Evolutionary conservation across 2,797 vertebrate genomes (phyloP), one percentile per base, ranked within the genome.

Genomic region (Glyptemys insculpta): DNA sequence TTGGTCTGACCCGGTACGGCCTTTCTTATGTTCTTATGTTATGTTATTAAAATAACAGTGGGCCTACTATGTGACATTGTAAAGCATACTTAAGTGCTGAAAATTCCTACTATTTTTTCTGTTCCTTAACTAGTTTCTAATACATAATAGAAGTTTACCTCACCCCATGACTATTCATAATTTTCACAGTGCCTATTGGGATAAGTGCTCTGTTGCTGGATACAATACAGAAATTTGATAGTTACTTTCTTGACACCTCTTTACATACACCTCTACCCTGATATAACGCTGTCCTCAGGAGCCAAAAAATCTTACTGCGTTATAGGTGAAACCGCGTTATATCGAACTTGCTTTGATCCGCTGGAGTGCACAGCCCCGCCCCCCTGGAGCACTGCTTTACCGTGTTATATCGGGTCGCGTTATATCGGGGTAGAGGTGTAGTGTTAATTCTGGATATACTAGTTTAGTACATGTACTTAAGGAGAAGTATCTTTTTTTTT

Each of bases 401-500:
- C 9, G 47, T 3, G 9, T 47, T 47, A 47, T 47, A 47, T 47
- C 47, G 8, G 47, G 9, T 47, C 47, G 47, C 9, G 47, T 47
- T 47, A 9, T 47, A 47, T 47, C 47, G 9, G 47, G 47, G 9
- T 47, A 47, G 3, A 47, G 47, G 8, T 47, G 47, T 47, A 59
- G 74, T 56, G 8, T 82, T 74, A 87, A 1, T 12, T 6, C 16
- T 90, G 87, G 23, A 31, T 56, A 9, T 88, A 41, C 83, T 90
- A 19, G 68, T 95, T 87, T 79, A 86, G 81, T 93, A 23, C 7
- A 1, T 27, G 1, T 93, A 6, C 81, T 87, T 81, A 87, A 81
- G 87, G 92, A 88, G 10, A 47, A 87, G 50, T 92, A 47, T 37
- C 23, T n/a, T n/a, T n/a, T n/a, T n/a, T n/a, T n/a, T 93, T 88